Evolutionary conservation across 2,888 invertebrate genomes (phyloP).

Genomic region (Acrobasis repandana): DNA sequence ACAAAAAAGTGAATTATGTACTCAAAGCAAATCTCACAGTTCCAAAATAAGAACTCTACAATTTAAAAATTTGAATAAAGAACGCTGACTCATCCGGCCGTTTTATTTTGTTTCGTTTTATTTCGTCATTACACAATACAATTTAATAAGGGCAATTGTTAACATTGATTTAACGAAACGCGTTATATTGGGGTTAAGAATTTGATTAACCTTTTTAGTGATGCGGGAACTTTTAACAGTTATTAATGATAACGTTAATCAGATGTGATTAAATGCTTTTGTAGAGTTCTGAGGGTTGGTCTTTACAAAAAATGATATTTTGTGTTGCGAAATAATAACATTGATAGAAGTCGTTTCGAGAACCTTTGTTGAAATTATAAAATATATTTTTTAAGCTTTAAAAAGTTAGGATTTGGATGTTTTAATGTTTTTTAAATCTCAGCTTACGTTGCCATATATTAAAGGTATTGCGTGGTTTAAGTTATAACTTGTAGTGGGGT

Average conservation of each 20-base stretch:
- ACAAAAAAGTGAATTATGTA: no score
- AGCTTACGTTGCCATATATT: no score
- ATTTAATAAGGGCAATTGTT: conserved; percentile 65
- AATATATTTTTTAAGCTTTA: no score
- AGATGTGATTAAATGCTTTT: neutral
- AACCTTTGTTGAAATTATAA: no score
- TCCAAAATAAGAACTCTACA: conserved; percentile 22
- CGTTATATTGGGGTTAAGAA: conserved; percentile 60
- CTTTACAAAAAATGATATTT: no score
- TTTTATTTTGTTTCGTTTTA: conserved; percentile 40
- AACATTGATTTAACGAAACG: conserved; percentile 48
- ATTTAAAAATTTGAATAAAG: conserved; percentile 1
- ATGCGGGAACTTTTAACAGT: conserved; percentile 46
- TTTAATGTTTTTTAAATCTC: no score
- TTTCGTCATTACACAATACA: conserved; percentile 45
- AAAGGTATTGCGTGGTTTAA: no score
- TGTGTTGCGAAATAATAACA: no score
- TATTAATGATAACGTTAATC: conserved; percentile 4
- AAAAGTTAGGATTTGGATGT: no score
- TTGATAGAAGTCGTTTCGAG: no score
- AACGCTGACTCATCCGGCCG: conserved; percentile 39
- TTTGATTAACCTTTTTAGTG: conserved; percentile 57
- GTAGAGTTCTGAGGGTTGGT: neutral
- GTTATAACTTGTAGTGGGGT: no score
- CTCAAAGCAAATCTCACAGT: neutral